Evolutionary conservation across 2,888 invertebrate species (phyloP).

Genomic region (Adela reaumurella): DNA sequence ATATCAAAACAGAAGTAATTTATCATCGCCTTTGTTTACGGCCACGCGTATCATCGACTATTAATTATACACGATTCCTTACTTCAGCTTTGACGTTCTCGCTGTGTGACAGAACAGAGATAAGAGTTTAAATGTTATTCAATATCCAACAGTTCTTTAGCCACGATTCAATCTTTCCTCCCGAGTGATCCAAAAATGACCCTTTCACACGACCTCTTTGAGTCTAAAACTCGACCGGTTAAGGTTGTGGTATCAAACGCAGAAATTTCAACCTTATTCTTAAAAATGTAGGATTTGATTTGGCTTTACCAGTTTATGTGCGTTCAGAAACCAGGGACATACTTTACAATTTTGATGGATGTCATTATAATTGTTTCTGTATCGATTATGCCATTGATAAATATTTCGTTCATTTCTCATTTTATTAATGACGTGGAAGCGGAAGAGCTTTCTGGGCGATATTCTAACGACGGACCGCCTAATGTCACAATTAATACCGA

Average conservation of each 20-base stretch:
- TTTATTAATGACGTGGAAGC: slow-evolving; percentile 54
- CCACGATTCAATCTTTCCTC: slow-evolving; percentile 1
- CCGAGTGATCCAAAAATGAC: slow-evolving; percentile 18
- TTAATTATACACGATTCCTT: slow-evolving; percentile 53
- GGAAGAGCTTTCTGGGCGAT: slow-evolving; percentile 41
- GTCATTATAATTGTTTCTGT: slow-evolving; percentile 57
- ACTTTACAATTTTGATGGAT: slow-evolving; percentile 52
- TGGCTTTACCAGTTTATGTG: too few species aligned
- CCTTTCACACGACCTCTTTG: slow-evolving; percentile 17
- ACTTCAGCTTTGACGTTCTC: slow-evolving; percentile 54
- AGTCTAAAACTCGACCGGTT: slow-evolving; percentile 11
- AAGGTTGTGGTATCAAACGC: neutral
- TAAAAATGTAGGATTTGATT: neutral
- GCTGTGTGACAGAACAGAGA: slow-evolving; percentile 53
- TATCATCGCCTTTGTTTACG: slow-evolving; percentile 56
- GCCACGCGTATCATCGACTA: slow-evolving; percentile 54
- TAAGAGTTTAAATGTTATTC: slow-evolving; percentile 54
- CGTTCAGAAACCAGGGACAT: neutral
- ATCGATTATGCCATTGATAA: slow-evolving; percentile 58
- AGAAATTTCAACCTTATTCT: neutral
- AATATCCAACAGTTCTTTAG: slow-evolving; percentile 31
- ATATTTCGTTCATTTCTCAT: slow-evolving; percentile 55
- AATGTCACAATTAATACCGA: slow-evolving; percentile 51
- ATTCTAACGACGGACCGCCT: slow-evolving; percentile 36
- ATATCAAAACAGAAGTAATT: slow-evolving; percentile 33